Conservation (phyloP, 2,888 invertebrate species). For the Pinctada fucata region DNA sequence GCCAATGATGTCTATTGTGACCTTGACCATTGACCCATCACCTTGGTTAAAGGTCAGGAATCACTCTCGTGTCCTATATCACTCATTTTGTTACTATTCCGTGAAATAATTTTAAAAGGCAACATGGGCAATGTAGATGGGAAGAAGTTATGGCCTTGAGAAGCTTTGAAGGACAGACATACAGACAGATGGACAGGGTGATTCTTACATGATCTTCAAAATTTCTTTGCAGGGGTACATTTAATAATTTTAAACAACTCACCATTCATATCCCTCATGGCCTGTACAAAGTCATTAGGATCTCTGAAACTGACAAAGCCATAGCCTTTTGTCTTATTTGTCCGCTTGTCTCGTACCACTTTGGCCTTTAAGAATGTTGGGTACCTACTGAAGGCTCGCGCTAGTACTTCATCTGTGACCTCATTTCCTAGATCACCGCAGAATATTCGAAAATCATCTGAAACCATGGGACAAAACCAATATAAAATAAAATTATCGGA, state of each 20-base stretch:
- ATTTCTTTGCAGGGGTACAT: no score
- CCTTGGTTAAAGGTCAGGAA: no score
- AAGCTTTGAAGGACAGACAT: no score
- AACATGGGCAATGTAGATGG: no score
- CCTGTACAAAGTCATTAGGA: conserved; percentile 96
- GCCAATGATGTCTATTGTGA: no score
- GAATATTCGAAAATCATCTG: conserved; percentile 97
- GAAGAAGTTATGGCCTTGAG: no score
- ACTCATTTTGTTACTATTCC: no score
- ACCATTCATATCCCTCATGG: conserved; percentile 99
- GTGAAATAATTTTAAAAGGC: no score
- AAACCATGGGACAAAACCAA: conserved; percentile 41
- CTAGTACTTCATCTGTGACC: conserved; percentile 97
- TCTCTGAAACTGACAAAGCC: conserved; percentile 99
- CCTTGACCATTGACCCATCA: no score
- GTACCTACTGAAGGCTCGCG: conserved; percentile 92
- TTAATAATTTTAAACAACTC: conserved; percentile 71
- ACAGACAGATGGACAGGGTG: no score
- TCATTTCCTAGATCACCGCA: conserved; percentile 99
- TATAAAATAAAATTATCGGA: background rate
- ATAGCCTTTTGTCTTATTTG: conserved; percentile 98
- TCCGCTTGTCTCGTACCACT: conserved; percentile 96
- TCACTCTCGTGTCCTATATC: no score
- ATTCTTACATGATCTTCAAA: no score
- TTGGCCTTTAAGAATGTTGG: conserved; percentile 95